A percentile compares a stretch with the other conserved stretches of the same genome.
phyloP scores from a whole-genome alignment of 2,113 vertebrate genomes.

The Arizona elegans region DNA sequence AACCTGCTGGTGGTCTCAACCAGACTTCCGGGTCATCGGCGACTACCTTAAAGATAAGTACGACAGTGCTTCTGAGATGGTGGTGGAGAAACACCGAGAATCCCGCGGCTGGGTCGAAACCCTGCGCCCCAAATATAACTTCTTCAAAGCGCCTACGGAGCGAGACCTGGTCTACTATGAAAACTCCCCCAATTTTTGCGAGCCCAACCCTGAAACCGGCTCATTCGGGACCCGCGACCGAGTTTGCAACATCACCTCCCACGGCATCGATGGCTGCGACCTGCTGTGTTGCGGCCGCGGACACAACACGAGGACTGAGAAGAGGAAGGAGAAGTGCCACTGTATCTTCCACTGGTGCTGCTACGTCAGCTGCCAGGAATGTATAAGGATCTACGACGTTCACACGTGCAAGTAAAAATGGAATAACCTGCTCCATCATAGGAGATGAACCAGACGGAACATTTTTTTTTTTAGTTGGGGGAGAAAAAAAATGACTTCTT shows the following conservation, averaged over 20 bases:
- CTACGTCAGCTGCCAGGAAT: conserved; percentile 82
- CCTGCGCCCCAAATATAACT: conserved; percentile 76
- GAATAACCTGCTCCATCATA: conserved; percentile 24
- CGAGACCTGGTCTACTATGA: conserved; percentile 81
- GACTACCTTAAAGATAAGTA: conserved; percentile 85
- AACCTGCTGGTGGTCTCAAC: conserved; percentile 84
- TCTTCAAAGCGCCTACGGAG: conserved; percentile 80
- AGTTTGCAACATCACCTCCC: conserved; percentile 78
- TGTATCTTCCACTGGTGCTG: conserved; percentile 85
- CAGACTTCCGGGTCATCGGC: conserved; percentile 77
- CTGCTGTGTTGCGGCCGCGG: conserved; percentile 79
- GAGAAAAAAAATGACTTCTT: conserved; percentile 49
- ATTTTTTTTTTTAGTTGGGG: conserved; percentile 39
- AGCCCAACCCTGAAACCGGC: conserved; percentile 77
- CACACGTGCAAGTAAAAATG: conserved; percentile 79
- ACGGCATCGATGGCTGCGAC: conserved; percentile 80
- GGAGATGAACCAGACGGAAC: conserved; percentile 48
- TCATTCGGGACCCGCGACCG: conserved; percentile 79
- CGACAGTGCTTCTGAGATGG: conserved; percentile 81
- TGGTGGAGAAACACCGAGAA: conserved; percentile 80
- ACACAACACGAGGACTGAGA: conserved; percentile 78
- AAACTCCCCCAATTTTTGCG: conserved; percentile 80
- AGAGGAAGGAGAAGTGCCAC: conserved; percentile 76
- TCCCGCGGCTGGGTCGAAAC: conserved; percentile 83
- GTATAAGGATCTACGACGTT: conserved; percentile 76